These are phyloP conservation scores for Galleria mellonella DNA, from an alignment of 1,140 invertebrate genomes.

Conservation along the genomic window DNA sequence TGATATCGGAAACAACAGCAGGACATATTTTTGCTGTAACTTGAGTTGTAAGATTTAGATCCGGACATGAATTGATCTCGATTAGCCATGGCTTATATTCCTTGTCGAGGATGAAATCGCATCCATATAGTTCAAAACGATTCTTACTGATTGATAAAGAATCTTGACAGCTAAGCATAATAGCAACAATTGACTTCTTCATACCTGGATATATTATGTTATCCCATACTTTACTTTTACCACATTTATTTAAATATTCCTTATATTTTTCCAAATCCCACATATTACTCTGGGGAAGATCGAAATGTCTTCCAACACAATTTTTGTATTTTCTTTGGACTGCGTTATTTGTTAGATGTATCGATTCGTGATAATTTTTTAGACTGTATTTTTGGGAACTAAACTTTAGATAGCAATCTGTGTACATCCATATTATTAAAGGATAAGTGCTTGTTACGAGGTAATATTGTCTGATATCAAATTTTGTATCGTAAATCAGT, in stretches of 20 bases:
- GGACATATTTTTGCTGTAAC: conserved; percentile 89
- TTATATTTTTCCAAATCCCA: conserved; percentile 89
- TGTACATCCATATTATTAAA: conserved; percentile 92
- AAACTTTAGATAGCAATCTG: conserved; percentile 90
- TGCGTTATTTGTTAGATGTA: conserved; percentile 94
- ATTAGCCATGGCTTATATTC: conserved; percentile 92
- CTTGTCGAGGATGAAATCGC: conserved; percentile 92
- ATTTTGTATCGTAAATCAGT: conserved; percentile 92
- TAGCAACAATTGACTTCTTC: conserved; percentile 86
- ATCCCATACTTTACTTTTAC: conserved; percentile 74
- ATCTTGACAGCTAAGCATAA: conserved; percentile 86
- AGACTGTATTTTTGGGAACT: conserved; percentile 91
- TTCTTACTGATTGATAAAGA: conserved; percentile 83
- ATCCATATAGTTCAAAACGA: conserved; percentile 93
- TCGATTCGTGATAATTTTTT: conserved; percentile 88
- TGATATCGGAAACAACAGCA: conserved; percentile 87
- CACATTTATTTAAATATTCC: conserved; percentile 76
- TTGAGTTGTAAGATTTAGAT: conserved; percentile 86
- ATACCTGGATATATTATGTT: conserved; percentile 89
- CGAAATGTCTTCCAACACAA: conserved; percentile 74
- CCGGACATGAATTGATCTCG: conserved; percentile 94
- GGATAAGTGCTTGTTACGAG: conserved; percentile 86
- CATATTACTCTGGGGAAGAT: conserved; percentile 87
- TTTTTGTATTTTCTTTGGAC: conserved; percentile 91
- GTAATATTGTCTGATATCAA: conserved; percentile 94